Percentiles rank a stretch among this genome's conserved stretches.
Conservation (phyloP, 2,888 invertebrate genomes). For the Aporophyla lueneburgensis region DNA sequence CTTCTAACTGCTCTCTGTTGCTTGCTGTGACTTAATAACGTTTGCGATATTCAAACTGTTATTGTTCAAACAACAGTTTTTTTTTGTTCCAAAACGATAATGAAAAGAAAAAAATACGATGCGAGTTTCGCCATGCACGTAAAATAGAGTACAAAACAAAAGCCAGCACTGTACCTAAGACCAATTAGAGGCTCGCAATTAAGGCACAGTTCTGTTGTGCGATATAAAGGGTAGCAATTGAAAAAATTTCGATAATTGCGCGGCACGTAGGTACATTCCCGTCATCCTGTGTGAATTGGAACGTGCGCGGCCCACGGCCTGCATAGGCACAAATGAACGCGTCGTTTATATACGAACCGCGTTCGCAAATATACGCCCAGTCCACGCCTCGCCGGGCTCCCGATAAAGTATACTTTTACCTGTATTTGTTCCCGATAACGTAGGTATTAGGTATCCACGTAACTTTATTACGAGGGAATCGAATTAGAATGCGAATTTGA, state of each 20-base stretch:
- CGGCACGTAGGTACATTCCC: constrained; percentile 49
- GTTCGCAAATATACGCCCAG: constrained; percentile 50
- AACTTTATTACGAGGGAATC: constrained; percentile 19
- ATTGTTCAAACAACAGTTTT: constrained; percentile 19
- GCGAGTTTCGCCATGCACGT: constrained; percentile 7
- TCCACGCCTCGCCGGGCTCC: constrained; percentile 33
- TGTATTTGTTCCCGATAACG: constrained; percentile 31
- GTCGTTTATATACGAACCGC: constrained; percentile 52
- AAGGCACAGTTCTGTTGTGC: constrained; percentile 58
- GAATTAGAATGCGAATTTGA: constrained; percentile 21
- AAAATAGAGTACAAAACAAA: constrained; percentile 34
- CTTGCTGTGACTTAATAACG: constrained; percentile 28
- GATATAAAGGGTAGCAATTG: constrained; percentile 70
- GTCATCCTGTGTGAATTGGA: constrained; percentile 69
- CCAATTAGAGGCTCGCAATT: constrained; percentile 59
- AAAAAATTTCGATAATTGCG: constrained; percentile 80
- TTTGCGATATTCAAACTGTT: constrained; percentile 29
- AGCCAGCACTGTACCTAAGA: constrained; percentile 7
- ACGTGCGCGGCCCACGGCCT: constrained; percentile 68
- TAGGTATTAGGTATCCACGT: constrained; percentile 30
- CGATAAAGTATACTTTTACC: constrained; percentile 48
- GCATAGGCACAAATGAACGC: constrained; percentile 61
- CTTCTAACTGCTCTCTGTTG: constrained; percentile 35
- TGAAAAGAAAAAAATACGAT: constrained; percentile 1
- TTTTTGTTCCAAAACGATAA: background rate